Evolutionary conservation across 2,113 vertebrate species (phyloP).

Genomic region (Gopherus evgoodei): DNA sequence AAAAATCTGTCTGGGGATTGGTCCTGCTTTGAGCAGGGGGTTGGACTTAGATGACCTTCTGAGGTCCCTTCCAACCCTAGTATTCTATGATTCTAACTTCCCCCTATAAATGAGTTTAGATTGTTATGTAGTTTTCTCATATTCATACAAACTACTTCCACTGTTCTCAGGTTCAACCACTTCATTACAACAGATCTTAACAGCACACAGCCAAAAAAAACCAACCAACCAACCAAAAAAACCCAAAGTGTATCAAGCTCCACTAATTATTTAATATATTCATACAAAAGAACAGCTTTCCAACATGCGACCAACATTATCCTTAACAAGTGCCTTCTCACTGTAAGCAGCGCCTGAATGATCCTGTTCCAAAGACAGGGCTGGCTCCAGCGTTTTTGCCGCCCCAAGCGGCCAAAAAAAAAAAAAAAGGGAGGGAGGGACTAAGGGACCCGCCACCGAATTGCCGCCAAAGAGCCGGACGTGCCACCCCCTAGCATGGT

Average conservation of each 20-base stretch:
- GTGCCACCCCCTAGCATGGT: no score
- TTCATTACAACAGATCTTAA: not conserved
- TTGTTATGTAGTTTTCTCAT: not conserved
- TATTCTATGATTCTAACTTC: not conserved
- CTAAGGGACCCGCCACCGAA: no score
- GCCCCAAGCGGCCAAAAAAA: no score
- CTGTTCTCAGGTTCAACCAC: not conserved
- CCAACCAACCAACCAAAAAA: not conserved
- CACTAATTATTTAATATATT: not conserved
- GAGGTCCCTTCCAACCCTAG: no score
- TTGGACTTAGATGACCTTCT: no score
- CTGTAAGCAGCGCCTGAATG: not conserved
- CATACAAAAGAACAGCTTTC: not conserved
- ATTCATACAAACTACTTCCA: not conserved
- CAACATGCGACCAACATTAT: not conserved
- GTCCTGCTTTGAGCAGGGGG: no score
- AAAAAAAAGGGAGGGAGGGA: no score
- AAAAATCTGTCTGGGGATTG: no score
- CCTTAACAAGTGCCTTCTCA: not conserved
- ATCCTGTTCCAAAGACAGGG: not conserved
- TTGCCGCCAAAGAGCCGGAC: no score
- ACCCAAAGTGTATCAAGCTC: not conserved
- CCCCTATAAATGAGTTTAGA: not conserved
- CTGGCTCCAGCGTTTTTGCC: no score
- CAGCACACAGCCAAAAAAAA: not conserved